phyloP scores from a whole-genome alignment of 2,888 invertebrate species.

The Eupelmus urozonus region DNA sequence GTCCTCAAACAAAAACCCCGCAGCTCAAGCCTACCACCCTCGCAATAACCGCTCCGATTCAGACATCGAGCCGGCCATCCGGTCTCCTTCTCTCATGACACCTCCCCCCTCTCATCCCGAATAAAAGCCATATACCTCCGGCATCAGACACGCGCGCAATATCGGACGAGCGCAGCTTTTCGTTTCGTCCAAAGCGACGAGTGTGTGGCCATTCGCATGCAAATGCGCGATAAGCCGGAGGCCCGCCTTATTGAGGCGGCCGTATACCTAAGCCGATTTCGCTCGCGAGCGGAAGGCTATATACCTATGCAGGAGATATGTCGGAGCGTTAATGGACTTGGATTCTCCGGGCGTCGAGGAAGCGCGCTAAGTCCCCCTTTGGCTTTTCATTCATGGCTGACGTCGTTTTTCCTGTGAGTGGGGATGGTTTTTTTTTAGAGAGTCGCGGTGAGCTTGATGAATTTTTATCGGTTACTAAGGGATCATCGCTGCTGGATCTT shows the following conservation, averaged over 20 bases:
- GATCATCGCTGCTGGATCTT: no score
- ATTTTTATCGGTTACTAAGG: neutral
- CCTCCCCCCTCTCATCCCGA: no score
- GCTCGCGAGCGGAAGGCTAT: no score
- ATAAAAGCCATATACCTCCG: neutral
- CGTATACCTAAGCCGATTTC: slow-evolving; percentile 47
- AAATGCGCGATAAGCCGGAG: slow-evolving; percentile 37
- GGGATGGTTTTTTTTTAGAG: neutral
- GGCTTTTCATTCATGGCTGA: neutral
- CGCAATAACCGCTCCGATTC: no score
- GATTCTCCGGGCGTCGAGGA: neutral
- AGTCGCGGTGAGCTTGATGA: no score
- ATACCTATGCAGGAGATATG: neutral
- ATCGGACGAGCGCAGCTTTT: slow-evolving; percentile 8
- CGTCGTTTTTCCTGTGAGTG: neutral
- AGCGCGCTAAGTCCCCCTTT: neutral
- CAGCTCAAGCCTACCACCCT: no score
- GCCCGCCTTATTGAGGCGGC: slow-evolving; percentile 39
- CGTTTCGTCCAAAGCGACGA: slow-evolving; percentile 24
- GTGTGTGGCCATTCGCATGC: slow-evolving; percentile 46
- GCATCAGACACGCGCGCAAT: neutral
- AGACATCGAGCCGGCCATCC: slow-evolving; percentile 25
- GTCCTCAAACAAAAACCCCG: no score
- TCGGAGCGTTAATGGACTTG: slow-evolving; percentile 47
- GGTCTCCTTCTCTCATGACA: neutral